Percentiles rank a stretch among this genome's conserved stretches.
These are phyloP conservation scores for Diplogasteroides magnus DNA, from an alignment of 1,140 invertebrate species.

Conservation along the genomic window DNA sequence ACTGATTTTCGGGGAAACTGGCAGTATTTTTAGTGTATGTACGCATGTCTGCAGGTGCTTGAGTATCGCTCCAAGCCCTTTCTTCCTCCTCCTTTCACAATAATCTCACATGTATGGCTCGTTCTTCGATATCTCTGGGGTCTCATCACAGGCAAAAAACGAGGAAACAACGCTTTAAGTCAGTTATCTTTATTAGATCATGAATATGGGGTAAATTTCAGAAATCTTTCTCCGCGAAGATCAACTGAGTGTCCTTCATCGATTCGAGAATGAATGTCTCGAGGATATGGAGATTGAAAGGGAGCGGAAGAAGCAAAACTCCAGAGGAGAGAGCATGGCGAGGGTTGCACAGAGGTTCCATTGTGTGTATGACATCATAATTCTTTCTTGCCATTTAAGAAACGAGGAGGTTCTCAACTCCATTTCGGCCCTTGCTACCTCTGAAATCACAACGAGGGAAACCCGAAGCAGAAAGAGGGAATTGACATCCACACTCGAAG, in stretches of 20 bases:
- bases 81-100: constrained; percentile 84
- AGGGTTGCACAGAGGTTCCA: constrained; percentile 30
- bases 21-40: no score
- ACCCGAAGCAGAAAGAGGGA: no score
- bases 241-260: constrained; percentile 83
- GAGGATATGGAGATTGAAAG: constrained; percentile 59
- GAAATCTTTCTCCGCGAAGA: constrained; percentile 83
- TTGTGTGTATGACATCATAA: not conserved
- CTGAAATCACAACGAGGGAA: no score
- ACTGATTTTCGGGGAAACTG: not conserved
- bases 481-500: no score
- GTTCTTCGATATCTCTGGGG: constrained; percentile 67
- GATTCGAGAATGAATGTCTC: constrained; percentile 93
- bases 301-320: constrained; percentile 32
- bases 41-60: constrained; percentile 67
- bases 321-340: constrained; percentile 40
- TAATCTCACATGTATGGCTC: constrained; percentile 81
- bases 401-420: no score
- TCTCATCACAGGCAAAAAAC: constrained; percentile 59
- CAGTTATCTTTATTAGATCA: constrained; percentile 70
- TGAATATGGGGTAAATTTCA: constrained; percentile 30
- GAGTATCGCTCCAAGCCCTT: constrained; percentile 94
- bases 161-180: constrained; percentile 71
- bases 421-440: no score
- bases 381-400: no score